These are phyloP conservation scores for Crotalus tigris DNA, from an alignment of 2,113 vertebrate genomes.

Conservation along the genomic window DNA sequence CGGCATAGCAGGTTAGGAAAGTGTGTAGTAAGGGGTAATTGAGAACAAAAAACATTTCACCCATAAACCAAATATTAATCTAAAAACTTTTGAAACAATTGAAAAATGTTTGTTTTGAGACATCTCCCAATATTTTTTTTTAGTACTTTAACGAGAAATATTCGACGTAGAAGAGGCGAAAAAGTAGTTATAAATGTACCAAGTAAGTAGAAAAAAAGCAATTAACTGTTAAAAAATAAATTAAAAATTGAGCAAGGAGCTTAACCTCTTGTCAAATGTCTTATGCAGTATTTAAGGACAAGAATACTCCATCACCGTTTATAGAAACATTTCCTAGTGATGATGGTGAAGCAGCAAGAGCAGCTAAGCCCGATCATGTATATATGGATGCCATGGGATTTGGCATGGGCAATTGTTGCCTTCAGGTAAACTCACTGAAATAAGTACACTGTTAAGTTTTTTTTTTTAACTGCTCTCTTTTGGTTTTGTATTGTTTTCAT, in stretches of 20 bases:
- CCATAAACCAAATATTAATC: not conserved
- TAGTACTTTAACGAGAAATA: conserved; percentile 94
- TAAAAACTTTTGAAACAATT: not conserved
- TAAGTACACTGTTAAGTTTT: not conserved
- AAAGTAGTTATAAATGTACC: conserved; percentile 97
- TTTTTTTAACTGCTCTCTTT: not conserved
- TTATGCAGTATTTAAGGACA: conserved; percentile 89
- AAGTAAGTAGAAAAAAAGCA: conserved; percentile 74
- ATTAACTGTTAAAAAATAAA: not conserved
- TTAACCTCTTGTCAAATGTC: conserved; percentile 38
- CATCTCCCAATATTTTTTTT: conserved; percentile 36
- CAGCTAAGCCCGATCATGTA: conserved; percentile 85
- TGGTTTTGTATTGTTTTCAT: not conserved
- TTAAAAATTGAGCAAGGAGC: not conserved
- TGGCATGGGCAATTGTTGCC: conserved; percentile 98
- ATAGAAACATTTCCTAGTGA: conserved; percentile 87
- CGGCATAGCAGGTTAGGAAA: not conserved
- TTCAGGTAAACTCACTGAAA: conserved; percentile 79
- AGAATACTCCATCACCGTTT: conserved; percentile 85
- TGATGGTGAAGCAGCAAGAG: conserved; percentile 81
- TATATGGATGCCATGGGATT: conserved; percentile 99
- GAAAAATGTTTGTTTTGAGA: not conserved
- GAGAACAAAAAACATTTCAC: not conserved
- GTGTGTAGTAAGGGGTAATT: not conserved
- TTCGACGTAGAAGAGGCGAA: conserved; percentile 91